phyloP scores from a whole-genome alignment of 1,140 invertebrate species.

The Diorhabda carinulata region DNA sequence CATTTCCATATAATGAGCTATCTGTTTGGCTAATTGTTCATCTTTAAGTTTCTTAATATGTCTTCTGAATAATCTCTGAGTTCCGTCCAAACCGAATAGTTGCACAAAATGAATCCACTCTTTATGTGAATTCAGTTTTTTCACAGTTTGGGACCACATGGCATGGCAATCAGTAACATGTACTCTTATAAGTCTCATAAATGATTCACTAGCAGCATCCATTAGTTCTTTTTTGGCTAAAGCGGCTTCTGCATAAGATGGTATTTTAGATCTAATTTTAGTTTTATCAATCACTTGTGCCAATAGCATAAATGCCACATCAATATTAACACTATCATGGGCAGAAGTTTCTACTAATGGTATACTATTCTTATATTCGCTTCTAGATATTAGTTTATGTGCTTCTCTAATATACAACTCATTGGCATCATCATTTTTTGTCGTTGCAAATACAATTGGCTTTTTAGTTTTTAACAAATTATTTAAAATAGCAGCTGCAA shows the following conservation, averaged over 20 bases:
- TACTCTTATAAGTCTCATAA: slow-evolving; percentile 76
- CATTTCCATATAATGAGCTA: slow-evolving; percentile 76
- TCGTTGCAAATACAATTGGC: slow-evolving; percentile 90
- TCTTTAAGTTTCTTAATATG: slow-evolving; percentile 84
- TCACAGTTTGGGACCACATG: slow-evolving; percentile 80
- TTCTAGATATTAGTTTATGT: slow-evolving; percentile 80
- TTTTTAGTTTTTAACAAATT: slow-evolving; percentile 91
- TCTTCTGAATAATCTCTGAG: slow-evolving; percentile 73
- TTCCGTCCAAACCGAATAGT: slow-evolving; percentile 80
- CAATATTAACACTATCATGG: slow-evolving; percentile 96
- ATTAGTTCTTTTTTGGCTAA: slow-evolving; percentile 81
- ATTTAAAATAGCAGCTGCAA: slow-evolving; percentile 75
- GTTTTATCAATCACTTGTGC: slow-evolving; percentile 87
- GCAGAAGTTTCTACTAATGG: slow-evolving; percentile 91
- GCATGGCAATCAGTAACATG: slow-evolving; percentile 81
- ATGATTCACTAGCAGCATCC: slow-evolving; percentile 83
- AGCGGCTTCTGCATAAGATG: slow-evolving; percentile 84
- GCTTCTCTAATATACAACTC: slow-evolving; percentile 85
- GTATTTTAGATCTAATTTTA: slow-evolving; percentile 59
- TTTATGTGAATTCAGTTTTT: slow-evolving; percentile 80
- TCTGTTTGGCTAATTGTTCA: slow-evolving; percentile 75
- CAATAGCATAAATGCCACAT: slow-evolving; percentile 86
- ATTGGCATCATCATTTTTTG: slow-evolving; percentile 93
- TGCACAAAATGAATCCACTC: slow-evolving; percentile 91
- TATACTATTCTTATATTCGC: slow-evolving; percentile 87